phyloP scores from a whole-genome alignment of 2,113 vertebrate genomes.

The Empidonax traillii region DNA sequence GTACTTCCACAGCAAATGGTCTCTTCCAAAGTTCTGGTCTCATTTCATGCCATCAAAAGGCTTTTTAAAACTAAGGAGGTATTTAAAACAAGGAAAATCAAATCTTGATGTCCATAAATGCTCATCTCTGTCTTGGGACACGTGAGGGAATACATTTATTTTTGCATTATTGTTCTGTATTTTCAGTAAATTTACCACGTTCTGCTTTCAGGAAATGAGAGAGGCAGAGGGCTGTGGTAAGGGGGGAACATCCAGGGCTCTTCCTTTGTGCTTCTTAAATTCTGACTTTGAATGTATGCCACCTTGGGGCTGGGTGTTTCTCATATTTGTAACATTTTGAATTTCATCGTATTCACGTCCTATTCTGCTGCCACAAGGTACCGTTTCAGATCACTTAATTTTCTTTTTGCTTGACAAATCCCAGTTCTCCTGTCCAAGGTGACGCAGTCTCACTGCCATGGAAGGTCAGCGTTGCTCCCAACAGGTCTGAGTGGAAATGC shows the following conservation, averaged over 20 bases:
- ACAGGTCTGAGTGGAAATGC: neutral
- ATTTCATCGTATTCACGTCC: neutral
- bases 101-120: neutral
- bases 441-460: neutral
- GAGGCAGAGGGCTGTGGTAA: neutral
- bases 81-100: neutral
- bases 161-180: neutral
- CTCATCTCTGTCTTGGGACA: neutral
- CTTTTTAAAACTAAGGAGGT: neutral
- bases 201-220: neutral
- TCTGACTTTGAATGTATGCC: neutral
- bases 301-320: neutral
- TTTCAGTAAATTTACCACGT: neutral
- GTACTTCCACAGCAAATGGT: neutral
- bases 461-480: neutral
- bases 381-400: neutral
- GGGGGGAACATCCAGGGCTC: neutral
- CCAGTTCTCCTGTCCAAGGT: neutral
- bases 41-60: neutral
- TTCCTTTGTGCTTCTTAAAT: neutral
- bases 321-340: neutral
- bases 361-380: neutral
- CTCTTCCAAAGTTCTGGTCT: neutral
- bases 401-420: neutral
- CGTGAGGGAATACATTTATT: neutral